These are phyloP conservation scores for Zoanthus sociatus DNA, from an alignment of 92 coral and sea anemone species.

Conservation along the genomic window DNA sequence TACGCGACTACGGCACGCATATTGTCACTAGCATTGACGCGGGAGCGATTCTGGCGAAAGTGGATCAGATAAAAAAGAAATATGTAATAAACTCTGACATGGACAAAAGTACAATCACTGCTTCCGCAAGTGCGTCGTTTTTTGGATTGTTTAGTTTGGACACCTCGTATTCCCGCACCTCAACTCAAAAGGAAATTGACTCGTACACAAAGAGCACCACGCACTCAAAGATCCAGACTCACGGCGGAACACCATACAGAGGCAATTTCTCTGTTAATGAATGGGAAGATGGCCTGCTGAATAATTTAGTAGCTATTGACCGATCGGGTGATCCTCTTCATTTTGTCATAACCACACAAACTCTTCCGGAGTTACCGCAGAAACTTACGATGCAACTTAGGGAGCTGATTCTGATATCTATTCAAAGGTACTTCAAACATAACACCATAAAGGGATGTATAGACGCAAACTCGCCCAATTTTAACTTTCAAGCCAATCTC, in stretches of 20 bases:
- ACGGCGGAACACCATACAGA: conserved; percentile 88
- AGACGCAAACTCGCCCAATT: conserved; percentile 84
- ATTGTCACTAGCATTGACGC: conserved; percentile 87
- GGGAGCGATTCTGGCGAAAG: conserved; percentile 88
- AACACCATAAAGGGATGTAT: conserved; percentile 91
- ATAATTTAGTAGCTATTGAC: conserved; percentile 85
- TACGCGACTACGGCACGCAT: conserved; percentile 97
- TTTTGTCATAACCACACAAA: conserved; percentile 76
- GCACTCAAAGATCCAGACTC: conserved; percentile 73
- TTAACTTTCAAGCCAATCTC: conserved; percentile 91
- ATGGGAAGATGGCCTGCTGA: conserved; percentile 82
- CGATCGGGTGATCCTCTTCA: conserved; percentile 86
- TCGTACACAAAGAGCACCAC: conserved; percentile 68
- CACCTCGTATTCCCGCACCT: conserved; percentile 57
- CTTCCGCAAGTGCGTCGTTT: conserved; percentile 92
- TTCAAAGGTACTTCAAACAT: conserved; percentile 78
- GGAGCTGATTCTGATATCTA: conserved; percentile 67
- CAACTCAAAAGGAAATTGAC: conserved; percentile 63
- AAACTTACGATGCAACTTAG: conserved; percentile 64
- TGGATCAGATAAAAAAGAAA: conserved; percentile 72
- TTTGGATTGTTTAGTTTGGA: conserved; percentile 70
- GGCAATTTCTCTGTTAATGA: conserved; percentile 76
- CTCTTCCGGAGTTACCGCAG: conserved; percentile 82
- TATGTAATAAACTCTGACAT: conserved; percentile 56
- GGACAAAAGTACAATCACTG: conserved; percentile 75